These are phyloP conservation scores for Melieria omissa DNA, from an alignment of 2,888 invertebrate genomes.

Conservation along the genomic window DNA sequence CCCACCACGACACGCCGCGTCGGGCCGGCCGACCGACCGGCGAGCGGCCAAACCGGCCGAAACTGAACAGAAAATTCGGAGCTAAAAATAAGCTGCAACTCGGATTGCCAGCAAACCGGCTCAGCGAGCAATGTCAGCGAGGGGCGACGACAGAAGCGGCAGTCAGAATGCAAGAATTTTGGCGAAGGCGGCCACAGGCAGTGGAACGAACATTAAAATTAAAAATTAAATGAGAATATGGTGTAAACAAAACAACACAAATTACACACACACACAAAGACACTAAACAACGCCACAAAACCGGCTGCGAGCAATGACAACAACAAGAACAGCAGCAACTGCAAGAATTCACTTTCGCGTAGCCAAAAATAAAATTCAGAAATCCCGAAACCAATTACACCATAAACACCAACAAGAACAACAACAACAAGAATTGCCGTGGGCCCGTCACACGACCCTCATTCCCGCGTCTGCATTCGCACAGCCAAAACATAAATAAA, in stretches of 20 bases:
- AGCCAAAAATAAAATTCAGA: conserved; percentile 57
- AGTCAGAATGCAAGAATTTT: not conserved
- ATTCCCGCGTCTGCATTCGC: not conserved
- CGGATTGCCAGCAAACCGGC: conserved; percentile 22
- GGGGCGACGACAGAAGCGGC: not conserved
- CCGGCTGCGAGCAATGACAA: conserved; percentile 21
- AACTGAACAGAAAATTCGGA: conserved; percentile 50
- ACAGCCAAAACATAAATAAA: not conserved
- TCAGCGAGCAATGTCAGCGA: not conserved
- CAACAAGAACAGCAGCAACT: conserved; percentile 42
- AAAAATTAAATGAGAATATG: too few relatives aligned
- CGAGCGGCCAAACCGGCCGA: conserved; percentile 45
- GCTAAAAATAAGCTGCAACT: conserved; percentile 47
- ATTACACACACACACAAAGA: too few relatives aligned
- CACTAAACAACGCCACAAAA: conserved; percentile 15
- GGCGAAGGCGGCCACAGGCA: too few relatives aligned
- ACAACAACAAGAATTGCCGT: conserved; percentile 23
- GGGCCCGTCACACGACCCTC: not conserved
- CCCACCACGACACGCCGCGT: conserved; percentile 33
- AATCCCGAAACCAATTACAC: conserved; percentile 47
- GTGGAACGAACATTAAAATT: too few relatives aligned
- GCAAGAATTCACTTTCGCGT: conserved; percentile 18
- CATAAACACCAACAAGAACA: conserved; percentile 44
- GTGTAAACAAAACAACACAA: not conserved
- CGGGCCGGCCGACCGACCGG: conserved; percentile 21